Evolutionary conservation across 2,113 vertebrate genomes (phyloP), one percentile per base, ranked within the genome.

Genomic region (Sylvilagus bachmani): DNA sequence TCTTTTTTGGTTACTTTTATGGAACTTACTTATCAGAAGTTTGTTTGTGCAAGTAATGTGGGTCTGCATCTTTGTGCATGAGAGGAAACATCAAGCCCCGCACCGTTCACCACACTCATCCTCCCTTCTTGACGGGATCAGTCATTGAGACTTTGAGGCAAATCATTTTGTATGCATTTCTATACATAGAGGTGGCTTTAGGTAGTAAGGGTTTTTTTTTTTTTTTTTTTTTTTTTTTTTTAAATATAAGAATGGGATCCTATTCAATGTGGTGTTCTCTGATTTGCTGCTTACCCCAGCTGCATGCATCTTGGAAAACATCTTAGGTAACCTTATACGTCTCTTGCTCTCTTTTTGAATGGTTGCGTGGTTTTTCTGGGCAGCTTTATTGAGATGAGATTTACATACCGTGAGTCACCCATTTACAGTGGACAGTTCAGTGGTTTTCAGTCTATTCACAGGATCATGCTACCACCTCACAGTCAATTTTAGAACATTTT

Each of bases 1-100:
- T 78, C 88, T 90, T 95, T 90, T 95, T 87, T 29, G 80, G 67
- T 73, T 89, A 74, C 67, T 12, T 17, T 89, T 62, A 19, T 9
- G 80, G 78, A 81, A 61, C 25, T 36, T 93, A 51, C 33, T 74
- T 53, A 84, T 69, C 83, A 62, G 44, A 92, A 89, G 70, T 55
- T 84, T 69, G 84, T 71, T 61, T 81, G 24, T 49, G 33, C 1
- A 38, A 44, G 13, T 80, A 25, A 27, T 21, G 5, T 38, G 44
- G 29, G 2, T 90, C 6, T 79, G 1, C 24, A 3, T 74, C 14
- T 67, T 80, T 21, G 5, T 82, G 38, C 89, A 86, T 55, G 14
- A 82, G 70, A 11, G 33, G 5, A 11, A 24, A 16, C 69, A 31
- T 71, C 53, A 85, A 88, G 49, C 21, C 53, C 22, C 44, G 5